Evolutionary conservation across 64 coral and sea anemone genomes (phyloP), one percentile per base, ranked within the genome.

Genomic region (Hydrozoanthus tunicans): DNA sequence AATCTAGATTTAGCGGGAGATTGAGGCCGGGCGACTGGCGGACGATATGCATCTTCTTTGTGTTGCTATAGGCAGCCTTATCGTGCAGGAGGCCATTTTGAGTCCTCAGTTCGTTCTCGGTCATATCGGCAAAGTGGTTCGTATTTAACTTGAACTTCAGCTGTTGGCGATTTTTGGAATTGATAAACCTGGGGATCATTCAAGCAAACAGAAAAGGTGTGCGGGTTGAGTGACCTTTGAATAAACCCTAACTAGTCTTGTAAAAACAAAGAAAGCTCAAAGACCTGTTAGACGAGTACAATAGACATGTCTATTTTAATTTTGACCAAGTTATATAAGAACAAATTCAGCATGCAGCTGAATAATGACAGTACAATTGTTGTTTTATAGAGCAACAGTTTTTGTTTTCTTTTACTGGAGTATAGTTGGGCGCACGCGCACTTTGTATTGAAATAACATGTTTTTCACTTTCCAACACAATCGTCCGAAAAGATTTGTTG

Each of bases 151-250:
- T 94, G 78, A 89, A 97, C 53, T 93, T 92, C 17, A 97, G 53
- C 9, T 97, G 85, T 77, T 92, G 89, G 56, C 95, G 92, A 69
- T 97, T 97, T 73, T 97, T 97, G 4, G 95, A 97, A 65, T 91
- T 79, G 81, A 97, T 97, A 78, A 89, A 94, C 57, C 95, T 97
- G 8, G 23, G 7, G 6, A 73, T 8, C 56, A 72, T 15, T 12
- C 25, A 86, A 60, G 9, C 5, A 60, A 63, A 81, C 10, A 11
- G 9, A 4, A 52, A 52, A 0, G 8, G 11, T 53, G 27, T 52
- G 27, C 10, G 4, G 11, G 10, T 9, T 52, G 3, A 11, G 2
- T 5, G 6, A 13, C 6, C 9, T 32, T 73, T 9, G 6, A 27
- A 26, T 5, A 5, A 66, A 13, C 64, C 17, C 9, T 4, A 66